phyloP scores from a whole-genome alignment of 2,888 invertebrate genomes.

The Temnothorax unifasciatus region DNA sequence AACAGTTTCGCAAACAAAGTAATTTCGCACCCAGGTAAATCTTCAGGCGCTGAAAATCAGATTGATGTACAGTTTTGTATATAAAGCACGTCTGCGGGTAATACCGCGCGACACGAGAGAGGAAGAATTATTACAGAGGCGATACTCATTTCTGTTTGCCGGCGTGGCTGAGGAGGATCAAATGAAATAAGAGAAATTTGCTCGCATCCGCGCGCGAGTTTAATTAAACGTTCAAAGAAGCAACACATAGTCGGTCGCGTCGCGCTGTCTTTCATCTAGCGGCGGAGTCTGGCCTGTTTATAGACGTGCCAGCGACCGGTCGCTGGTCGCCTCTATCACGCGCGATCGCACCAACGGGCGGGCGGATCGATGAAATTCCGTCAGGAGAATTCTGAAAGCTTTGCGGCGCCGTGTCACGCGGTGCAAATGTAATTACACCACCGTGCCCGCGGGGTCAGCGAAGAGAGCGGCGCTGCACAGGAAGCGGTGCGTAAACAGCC shows the following conservation, averaged over 20 bases:
- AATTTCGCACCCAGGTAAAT: neutral
- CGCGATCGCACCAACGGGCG: constrained; percentile 40
- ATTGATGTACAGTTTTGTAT: neutral
- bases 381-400: constrained; percentile 52
- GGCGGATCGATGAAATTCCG: constrained; percentile 52
- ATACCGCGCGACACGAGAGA: constrained; percentile 17
- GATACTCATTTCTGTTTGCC: constrained; percentile 11
- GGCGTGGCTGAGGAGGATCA: constrained; percentile 10
- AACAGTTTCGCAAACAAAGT: neutral
- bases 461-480: constrained; percentile 46
- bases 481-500: constrained; percentile 59
- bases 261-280: constrained; percentile 7
- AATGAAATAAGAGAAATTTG: constrained; percentile 42
- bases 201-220: constrained; percentile 36
- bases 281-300: constrained; percentile 6
- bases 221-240: constrained; percentile 57
- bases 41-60: constrained; percentile 2
- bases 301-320: neutral
- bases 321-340: neutral
- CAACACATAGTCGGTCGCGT: constrained; percentile 36
- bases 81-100: neutral
- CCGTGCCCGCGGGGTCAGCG: constrained; percentile 43
- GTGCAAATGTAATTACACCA: constrained; percentile 59
- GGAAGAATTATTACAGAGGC: neutral
- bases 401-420: constrained; percentile 27